phyloP scores from a whole-genome alignment of 2,888 invertebrate species.

The Diarsia dahlii region DNA sequence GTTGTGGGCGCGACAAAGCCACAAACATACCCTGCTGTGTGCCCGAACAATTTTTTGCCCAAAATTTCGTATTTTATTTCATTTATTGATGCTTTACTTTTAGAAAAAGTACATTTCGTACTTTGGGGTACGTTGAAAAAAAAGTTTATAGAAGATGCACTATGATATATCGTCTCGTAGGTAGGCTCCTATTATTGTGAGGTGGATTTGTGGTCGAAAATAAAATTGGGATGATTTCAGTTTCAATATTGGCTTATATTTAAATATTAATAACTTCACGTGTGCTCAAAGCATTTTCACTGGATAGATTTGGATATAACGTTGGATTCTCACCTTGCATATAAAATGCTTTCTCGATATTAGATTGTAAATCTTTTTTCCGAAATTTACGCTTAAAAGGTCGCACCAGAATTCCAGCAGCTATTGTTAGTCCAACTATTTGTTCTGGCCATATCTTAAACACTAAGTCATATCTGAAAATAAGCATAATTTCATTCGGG shows the following conservation, averaged over 20 bases:
- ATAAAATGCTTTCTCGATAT: background rate
- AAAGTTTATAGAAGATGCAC: constrained; percentile 85
- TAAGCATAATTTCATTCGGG: constrained; percentile 73
- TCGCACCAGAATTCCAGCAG: background rate
- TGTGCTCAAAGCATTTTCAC: background rate
- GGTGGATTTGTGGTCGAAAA: constrained; percentile 77
- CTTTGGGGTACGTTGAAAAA: constrained; percentile 66
- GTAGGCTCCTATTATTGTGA: constrained; percentile 79
- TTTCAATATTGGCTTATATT: background rate
- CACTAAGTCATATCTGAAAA: constrained; percentile 73
- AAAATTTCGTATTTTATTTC: constrained; percentile 89
- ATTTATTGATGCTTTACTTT: constrained; percentile 82
- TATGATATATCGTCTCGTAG: constrained; percentile 86
- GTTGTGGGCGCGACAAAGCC: constrained; percentile 90
- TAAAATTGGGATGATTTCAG: background rate
- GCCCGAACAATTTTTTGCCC: constrained; percentile 85
- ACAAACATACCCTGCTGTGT: constrained; percentile 89
- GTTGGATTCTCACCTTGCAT: background rate
- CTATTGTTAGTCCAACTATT: constrained; percentile 17
- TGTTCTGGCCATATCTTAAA: constrained; percentile 37
- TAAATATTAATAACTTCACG: background rate
- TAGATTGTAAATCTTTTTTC: background rate
- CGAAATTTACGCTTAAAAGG: background rate
- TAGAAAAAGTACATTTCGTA: constrained; percentile 79
- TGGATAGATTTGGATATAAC: background rate